Base-by-base conservation (phyloP, 2,888 invertebrate species). In the Caenorhabditis japonica region DNA sequence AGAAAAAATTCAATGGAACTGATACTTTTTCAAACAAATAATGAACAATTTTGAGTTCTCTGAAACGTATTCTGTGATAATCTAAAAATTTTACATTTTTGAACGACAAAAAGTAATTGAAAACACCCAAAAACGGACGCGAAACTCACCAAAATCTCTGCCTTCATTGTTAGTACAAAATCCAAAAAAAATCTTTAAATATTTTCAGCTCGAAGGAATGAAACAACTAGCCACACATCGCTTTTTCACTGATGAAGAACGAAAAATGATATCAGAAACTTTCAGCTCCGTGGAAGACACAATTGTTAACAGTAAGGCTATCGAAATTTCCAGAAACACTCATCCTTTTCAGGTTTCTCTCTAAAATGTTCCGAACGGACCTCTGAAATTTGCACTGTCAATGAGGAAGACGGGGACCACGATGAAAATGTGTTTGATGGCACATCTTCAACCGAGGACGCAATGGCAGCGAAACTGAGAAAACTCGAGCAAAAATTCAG, bases 301-400 rank as follows among this genome's bases (percentile, higher is more conserved):
- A 1, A 72, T 77, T 17, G 78, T 72, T 3, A 62, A 74, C 13
- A 77, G 79, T 80, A 13, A 56, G 71, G n/a, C n/a, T n/a, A n/a
- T n/a, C n/a, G n/a, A n/a, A n/a, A n/a, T n/a, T n/a, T n/a, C n/a
- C n/a, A n/a, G n/a, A n/a, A n/a, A n/a, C n/a, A n/a, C n/a, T n/a
- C n/a, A n/a, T n/a, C 25, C 27, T 19, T 49, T 34, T 25, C 27
- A 53, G 58, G 36, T 27, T 60, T 73, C 44, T 34, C 46, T 13
- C n/a, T 62, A 39, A 58, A 55, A 41, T 25, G 51, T 27, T 43
- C 47, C 25, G 64, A 64, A 17, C 17, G 56, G 34, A 25, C 15
- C n/a, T 64, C 64, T 3, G 64, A 64, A n/a, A 64, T 64, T 2
- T 41, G 36, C 4, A 61, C 60, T 0, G 61, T 70, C 2, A 43